Percentiles rank a stretch among this genome's conserved stretches.
phyloP scores from a whole-genome alignment of 2,797 vertebrate genomes.

The Ptychobarbus kaznakovi region DNA sequence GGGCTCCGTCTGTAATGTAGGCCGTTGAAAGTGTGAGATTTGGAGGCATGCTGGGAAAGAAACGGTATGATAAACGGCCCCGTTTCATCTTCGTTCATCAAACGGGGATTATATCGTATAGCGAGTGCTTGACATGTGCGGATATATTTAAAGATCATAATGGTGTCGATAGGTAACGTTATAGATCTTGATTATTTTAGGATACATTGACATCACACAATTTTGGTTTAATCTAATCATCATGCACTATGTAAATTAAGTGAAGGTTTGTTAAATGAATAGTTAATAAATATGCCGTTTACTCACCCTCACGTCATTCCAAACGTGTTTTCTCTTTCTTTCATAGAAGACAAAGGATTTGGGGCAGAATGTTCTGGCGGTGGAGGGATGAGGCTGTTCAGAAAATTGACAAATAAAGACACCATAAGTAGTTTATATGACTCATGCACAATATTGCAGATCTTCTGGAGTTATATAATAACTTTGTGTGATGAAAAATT shows the following conservation, averaged over 20 bases:
- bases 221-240: neutral
- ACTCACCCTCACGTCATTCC: neutral
- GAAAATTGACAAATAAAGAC: neutral
- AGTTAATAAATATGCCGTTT: neutral
- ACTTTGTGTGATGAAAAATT: neutral
- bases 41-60: conserved; percentile 35
- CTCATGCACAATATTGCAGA: neutral
- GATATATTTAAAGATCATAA: conserved; percentile 7
- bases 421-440: neutral
- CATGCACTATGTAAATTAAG: neutral
- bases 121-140: neutral
- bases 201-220: neutral
- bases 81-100: conserved; percentile 28
- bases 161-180: neutral
- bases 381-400: neutral
- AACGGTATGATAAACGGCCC: neutral
- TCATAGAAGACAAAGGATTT: neutral
- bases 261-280: neutral
- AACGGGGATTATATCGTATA: neutral
- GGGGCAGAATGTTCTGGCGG: neutral
- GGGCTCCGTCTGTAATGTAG: conserved; percentile 30
- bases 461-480: neutral
- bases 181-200: neutral
- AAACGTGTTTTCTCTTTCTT: neutral
- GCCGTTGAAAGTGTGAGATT: conserved; percentile 17